These are phyloP conservation scores for Drosophila athabasca DNA, from an alignment of 1,140 invertebrate species.

Conservation along the genomic window DNA sequence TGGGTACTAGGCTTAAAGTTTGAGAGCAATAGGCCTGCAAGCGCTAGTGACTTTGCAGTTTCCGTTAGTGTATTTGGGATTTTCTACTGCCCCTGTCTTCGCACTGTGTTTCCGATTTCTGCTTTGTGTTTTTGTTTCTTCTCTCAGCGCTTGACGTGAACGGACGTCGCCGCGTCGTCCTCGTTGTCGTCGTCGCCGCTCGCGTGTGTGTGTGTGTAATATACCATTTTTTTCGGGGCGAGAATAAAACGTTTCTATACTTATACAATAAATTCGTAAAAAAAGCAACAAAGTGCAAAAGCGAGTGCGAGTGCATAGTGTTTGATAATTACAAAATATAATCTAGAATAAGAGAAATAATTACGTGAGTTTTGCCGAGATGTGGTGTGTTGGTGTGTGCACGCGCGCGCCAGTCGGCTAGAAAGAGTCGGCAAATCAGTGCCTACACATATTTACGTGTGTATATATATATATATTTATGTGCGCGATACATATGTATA, in stretches of 20 bases:
- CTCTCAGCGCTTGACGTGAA: too few relatives aligned
- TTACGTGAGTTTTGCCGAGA: slow-evolving; percentile 59
- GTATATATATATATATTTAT: too few relatives aligned
- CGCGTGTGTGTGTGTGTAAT: slow-evolving; percentile 55
- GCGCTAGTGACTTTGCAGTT: too few relatives aligned
- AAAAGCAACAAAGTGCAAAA: slow-evolving; percentile 46
- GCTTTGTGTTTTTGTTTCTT: too few relatives aligned
- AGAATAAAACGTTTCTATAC: slow-evolving; percentile 43
- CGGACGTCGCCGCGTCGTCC: slow-evolving; percentile 46
- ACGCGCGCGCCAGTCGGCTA: slow-evolving; percentile 15
- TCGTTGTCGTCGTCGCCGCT: slow-evolving; percentile 29
- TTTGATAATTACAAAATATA: slow-evolving; percentile 30
- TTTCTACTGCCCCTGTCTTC: too few relatives aligned
- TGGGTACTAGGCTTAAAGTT: too few relatives aligned
- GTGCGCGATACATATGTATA: not conserved
- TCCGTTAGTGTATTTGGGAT: too few relatives aligned
- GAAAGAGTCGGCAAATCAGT: slow-evolving; percentile 71
- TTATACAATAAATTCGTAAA: slow-evolving; percentile 63
- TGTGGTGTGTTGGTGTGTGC: slow-evolving; percentile 49
- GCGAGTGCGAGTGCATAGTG: slow-evolving; percentile 38
- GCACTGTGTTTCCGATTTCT: too few relatives aligned
- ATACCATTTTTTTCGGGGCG: slow-evolving; percentile 44
- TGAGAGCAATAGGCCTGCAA: too few relatives aligned
- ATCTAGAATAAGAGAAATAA: slow-evolving; percentile 34
- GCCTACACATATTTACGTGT: slow-evolving; percentile 5